Evolutionary conservation across 2,888 invertebrate genomes (phyloP), one percentile per base, ranked within the genome.

Genomic region (Leptopilina myrica): DNA sequence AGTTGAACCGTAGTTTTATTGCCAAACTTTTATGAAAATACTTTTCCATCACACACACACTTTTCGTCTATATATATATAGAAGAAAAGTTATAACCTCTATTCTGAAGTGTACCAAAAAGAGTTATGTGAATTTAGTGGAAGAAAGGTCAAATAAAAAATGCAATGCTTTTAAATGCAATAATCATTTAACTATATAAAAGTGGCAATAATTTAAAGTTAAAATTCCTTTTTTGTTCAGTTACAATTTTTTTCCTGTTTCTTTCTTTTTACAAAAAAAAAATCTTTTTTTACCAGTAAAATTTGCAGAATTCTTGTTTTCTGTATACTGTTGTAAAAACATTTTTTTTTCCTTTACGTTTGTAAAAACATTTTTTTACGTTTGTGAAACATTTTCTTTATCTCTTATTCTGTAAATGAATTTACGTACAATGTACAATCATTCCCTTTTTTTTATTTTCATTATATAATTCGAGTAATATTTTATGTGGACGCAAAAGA

Each of bases 1-100:
- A 11, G 15, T 43, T 43, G 43, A 43, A 66, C 15, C 66, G 40
- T 66, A 66, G 33, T 66, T 66, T 66, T 66, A 66, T 66, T 43
- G 43, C 7, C 15, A 33, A 66, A 66, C 66, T 66, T 66, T 43
- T 15, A 43, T 43, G 43, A 66, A 66, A 66, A 66, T 66, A 40
- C 49, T 49, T 49, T 66, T 15, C 33, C 15, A 14, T n/a, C 15
- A 40, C 43, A 40, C 40, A 20, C 20, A 20, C 20, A 20, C 20
- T 20, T 20, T 20, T 20, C 20, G 20, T 20, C 20, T 20, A 20
- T 20, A 20, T 65, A 40, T 20, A 20, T 20, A 20, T 65, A 40
- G 40, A 65, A 11, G 5, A 15, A 11, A 66, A 43, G 15, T 66
- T 66, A n/a, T 43, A 33, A 43, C 66, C 43, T 43, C 7, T 15